Evolutionary conservation across 2,797 vertebrate genomes (phyloP), one percentile per base, ranked within the genome.

Genomic region (Anolis apletophallus): DNA sequence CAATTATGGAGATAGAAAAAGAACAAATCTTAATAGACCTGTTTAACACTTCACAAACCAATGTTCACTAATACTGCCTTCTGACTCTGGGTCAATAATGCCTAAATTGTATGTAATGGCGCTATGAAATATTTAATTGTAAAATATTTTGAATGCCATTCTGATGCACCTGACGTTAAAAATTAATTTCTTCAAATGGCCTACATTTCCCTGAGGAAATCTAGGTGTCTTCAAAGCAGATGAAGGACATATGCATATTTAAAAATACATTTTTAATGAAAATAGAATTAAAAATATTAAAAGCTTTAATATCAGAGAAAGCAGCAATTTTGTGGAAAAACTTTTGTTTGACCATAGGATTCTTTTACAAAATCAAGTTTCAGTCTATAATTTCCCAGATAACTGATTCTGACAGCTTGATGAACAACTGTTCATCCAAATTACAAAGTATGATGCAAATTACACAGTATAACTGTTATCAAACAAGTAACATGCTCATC

Each of bases 41-140:
- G 77, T 94, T 95, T 94, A 94, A 90, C 67, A 32, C 88, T 95
- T 94, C 88, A 86, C 88, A 85, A 94, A 71, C 69, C 87, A 92
- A 83, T n/a, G 61, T 91, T 82, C 54, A 92, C 87, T 88, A 88
- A 85, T 92, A 88, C 57, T 85, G 88, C 83, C 93, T 93, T 88
- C 68, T 81, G 90, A 90, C 92, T 79, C 89, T 95, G 80, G 71
- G 85, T 87, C 91, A 91, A 84, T 91, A 94, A 91, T 91, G 88
- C 87, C 88, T 94, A 94, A 89, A 90, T 90, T 90, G 94, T 95
- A 90, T 81, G 71, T 94, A 95, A 94, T 88, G 26, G 92, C 93
- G n/a, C 90, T 87, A 94, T 95, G 93, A 95, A 95, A 94, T 94
- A 96, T 96, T 96, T 95, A 96, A 91, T 90, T 86, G 67, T 92